Conservation (phyloP, 2,113 vertebrate genomes). For the Chinchilla lanigera region DNA sequence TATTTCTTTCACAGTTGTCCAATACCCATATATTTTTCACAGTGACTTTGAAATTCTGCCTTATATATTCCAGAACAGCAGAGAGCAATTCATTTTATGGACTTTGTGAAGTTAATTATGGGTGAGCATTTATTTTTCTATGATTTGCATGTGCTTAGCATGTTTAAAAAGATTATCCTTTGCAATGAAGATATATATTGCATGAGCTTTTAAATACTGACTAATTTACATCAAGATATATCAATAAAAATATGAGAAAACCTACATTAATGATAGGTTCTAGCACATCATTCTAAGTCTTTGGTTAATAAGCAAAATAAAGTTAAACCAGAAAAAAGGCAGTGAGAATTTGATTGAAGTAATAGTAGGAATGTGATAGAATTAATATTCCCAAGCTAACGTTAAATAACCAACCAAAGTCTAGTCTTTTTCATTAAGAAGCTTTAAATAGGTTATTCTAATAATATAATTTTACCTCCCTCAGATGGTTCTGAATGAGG, state of each 20-base stretch:
- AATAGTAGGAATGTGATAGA: not conserved
- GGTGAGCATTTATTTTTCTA: constrained; percentile 9
- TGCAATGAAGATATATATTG: not conserved
- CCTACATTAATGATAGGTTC: not conserved
- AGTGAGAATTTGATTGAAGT: not conserved
- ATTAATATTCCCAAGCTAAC: not conserved
- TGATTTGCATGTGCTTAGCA: not conserved
- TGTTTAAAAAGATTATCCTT: not conserved
- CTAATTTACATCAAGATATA: not conserved
- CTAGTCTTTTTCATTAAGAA: not conserved
- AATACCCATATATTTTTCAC: not conserved
- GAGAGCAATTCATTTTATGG: not conserved
- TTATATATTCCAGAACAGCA: not conserved
- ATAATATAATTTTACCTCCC: not conserved
- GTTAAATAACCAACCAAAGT: not conserved
- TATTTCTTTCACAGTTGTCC: constrained; percentile 35
- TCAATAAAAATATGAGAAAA: constrained; percentile 32
- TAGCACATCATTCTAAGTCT: not conserved
- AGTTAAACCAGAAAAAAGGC: not conserved
- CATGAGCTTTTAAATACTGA: not conserved
- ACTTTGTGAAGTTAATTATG: not conserved
- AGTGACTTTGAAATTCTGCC: not conserved
- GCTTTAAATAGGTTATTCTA: not conserved
- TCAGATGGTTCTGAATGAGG: no score
- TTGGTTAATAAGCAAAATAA: not conserved